phyloP scores from a whole-genome alignment of 2,113 vertebrate species.

The Acrocephalus arundinaceus region DNA sequence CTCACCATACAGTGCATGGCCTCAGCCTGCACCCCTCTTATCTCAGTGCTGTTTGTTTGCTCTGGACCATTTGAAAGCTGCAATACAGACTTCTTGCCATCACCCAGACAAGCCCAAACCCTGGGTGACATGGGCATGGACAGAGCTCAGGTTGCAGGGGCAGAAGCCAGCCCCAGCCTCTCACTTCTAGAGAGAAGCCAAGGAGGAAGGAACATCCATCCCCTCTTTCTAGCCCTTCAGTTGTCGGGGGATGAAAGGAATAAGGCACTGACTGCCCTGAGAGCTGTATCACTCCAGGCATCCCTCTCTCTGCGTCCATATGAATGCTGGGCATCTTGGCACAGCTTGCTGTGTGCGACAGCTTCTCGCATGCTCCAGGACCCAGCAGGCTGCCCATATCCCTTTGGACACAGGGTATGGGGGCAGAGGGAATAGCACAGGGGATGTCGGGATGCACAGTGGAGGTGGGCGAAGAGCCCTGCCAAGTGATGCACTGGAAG shows the following conservation, averaged over 20 bases:
- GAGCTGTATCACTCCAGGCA: background rate
- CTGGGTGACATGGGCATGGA: background rate
- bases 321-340: background rate
- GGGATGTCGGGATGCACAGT: fast-evolving
- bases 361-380: background rate
- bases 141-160: background rate
- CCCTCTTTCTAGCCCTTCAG: background rate
- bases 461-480: background rate
- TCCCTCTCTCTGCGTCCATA: background rate
- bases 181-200: background rate
- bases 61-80: background rate
- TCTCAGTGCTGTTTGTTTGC: background rate
- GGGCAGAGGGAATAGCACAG: fast-evolving
- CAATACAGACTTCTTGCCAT: background rate
- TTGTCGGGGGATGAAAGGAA: background rate
- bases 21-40: background rate
- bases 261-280: background rate
- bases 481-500: background rate
- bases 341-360: fast-evolving
- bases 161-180: background rate
- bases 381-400: background rate
- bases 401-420: background rate
- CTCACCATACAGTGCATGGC: background rate
- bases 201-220: background rate
- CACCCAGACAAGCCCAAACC: background rate